Evolutionary conservation across 2,113 vertebrate genomes (phyloP).

Genomic region (Leucoraja erinaceus): DNA sequence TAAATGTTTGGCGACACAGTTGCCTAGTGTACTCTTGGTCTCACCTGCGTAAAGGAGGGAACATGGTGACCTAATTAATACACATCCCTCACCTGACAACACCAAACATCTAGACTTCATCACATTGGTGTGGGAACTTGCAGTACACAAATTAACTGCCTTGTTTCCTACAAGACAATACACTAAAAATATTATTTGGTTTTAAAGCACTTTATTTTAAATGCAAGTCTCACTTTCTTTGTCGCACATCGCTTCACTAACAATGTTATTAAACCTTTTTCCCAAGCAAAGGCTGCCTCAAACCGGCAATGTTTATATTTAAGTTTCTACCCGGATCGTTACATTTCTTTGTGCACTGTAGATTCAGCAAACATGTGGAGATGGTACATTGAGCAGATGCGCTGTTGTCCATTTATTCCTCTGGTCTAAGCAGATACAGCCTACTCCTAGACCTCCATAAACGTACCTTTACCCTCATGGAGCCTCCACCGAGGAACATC

Average conservation of each 20-base stretch:
- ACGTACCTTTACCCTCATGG: not conserved
- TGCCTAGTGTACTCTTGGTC: no score
- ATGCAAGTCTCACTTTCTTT: not conserved
- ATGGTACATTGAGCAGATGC: not conserved
- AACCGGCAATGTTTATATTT: not conserved
- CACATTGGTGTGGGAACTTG: not conserved
- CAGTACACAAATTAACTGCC: not conserved
- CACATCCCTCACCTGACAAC: not conserved
- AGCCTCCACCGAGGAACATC: not conserved
- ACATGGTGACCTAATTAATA: not conserved
- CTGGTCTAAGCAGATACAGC: not conserved
- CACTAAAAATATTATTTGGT: not conserved
- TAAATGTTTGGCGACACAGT: no score
- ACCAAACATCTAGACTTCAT: not conserved
- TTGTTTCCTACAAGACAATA: not conserved
- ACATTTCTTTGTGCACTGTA: not conserved
- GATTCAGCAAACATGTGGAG: not conserved
- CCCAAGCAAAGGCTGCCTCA: not conserved
- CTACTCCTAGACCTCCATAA: not conserved
- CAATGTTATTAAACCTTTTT: not conserved
- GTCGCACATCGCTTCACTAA: not conserved
- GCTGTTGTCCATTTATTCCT: not conserved
- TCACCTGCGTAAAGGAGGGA: no score
- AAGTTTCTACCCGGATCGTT: not conserved
- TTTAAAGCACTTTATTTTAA: not conserved